Evolutionary conservation across 2,797 vertebrate species (phyloP).

Genomic region (Epinephelus coioides): DNA sequence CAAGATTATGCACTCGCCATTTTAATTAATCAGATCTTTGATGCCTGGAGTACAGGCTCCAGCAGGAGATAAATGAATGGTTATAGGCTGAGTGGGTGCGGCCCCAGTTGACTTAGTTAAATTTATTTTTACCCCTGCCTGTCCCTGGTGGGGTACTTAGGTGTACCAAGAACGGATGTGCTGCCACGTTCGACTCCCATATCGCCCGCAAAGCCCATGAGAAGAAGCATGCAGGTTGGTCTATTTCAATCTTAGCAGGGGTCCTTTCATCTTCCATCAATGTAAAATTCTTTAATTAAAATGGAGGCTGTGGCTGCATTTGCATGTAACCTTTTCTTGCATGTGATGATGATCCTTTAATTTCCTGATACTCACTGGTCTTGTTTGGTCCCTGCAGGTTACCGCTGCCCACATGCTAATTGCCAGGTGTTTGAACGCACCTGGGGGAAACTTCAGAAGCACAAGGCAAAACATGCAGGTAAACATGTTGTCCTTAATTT

Average conservation of each 20-base stretch:
- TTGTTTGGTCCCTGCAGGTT: conserved; percentile 79
- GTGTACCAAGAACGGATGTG: conserved; percentile 79
- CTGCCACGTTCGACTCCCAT: conserved; percentile 74
- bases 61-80: conserved; percentile 1
- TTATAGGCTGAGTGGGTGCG: conserved; percentile 13
- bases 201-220: conserved; percentile 82
- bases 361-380: neutral
- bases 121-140: conserved; percentile 19
- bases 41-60: neutral
- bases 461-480: conserved; percentile 84
- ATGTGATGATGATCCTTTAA: neutral
- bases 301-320: neutral
- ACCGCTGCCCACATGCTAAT: conserved; percentile 75
- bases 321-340: neutral
- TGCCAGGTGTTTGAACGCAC: conserved; percentile 80
- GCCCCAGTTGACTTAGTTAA: neutral
- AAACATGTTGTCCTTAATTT: neutral
- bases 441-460: conserved; percentile 84
- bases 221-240: conserved; percentile 84
- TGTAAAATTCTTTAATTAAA: conserved; percentile 53
- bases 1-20: neutral
- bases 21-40: conserved; percentile 2
- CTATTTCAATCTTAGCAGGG: neutral
- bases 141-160: conserved; percentile 58
- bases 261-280: conserved; percentile 9